Evolutionary conservation across 2,888 invertebrate species (phyloP), one percentile per base, ranked within the genome.

Genomic region (Lobophora halterata): DNA sequence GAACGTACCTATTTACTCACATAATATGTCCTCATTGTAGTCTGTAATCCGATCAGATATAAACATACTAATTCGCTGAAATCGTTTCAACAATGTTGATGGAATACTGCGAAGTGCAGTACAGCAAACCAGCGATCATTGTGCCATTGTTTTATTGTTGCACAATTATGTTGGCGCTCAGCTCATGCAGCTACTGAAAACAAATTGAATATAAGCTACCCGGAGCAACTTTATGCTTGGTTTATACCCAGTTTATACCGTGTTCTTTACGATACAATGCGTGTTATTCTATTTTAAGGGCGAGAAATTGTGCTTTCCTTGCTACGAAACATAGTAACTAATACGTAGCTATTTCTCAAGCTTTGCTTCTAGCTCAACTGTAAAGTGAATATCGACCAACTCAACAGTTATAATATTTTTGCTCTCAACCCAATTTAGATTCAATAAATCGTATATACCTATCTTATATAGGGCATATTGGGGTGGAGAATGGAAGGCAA

Each of bases 201-300:
- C 71, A 75, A 80, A 80, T 80, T 79, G 72, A 79, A 79, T 79
- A 72, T 42, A 29, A 40, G 34, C 34, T 32, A 27, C 38, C 20
- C n/a, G n/a, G 12, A 8, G 31, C 31, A 41, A 44, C 39, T 46
- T 43, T 46, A 49, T 46, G 25, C 55, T 61, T 30, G 23, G 29
- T 65, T 38, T 41, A 38, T 37, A 36, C 24, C 21, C 26, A 58
- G 59, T 72, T 67, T 70, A 70, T 69, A 66, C 52, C 52, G 52
- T 55, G 55, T 51, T 58, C 46, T 80, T 79, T 79, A 79, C 62
- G 75, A 71, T 67, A 44, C 54, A 69, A n/a, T 69, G 73, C 71
- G 74, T 76, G 71, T 62, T 77, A 62, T 71, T 71, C 73, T 67
- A 63, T 63, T 78, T 71, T 68, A 75, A 62, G 67, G 50, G 46